Conservation (phyloP, 2,888 invertebrate species). For the Syritta pipiens region DNA sequence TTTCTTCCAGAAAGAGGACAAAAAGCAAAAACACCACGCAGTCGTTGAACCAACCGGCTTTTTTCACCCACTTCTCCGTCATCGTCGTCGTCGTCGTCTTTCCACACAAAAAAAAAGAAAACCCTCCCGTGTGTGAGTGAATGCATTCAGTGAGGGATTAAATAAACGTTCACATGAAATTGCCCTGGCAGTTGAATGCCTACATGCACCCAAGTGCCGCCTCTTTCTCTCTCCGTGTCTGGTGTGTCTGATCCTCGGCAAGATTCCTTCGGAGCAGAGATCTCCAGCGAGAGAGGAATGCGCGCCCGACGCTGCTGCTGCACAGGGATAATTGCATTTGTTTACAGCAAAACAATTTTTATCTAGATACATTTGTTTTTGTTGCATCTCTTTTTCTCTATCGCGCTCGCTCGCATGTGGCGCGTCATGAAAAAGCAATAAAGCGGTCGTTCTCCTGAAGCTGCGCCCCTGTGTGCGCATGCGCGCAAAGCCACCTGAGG, state of each 20-base stretch:
- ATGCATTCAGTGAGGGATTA: conserved; percentile 17
- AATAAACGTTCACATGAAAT: conserved; percentile 40
- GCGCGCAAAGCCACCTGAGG: conserved; percentile 42
- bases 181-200: conserved; percentile 21
- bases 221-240: too few species aligned
- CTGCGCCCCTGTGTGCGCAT: conserved; percentile 28
- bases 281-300: neutral
- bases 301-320: too few species aligned
- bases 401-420: conserved; percentile 1
- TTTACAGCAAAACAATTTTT: neutral
- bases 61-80: conserved; percentile 67
- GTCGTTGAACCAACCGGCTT: conserved; percentile 66
- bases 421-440: conserved; percentile 23
- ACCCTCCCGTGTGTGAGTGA: neutral
- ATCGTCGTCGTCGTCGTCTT: too few species aligned
- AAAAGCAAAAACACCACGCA: conserved; percentile 28
- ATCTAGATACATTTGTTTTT: conserved; percentile 30
- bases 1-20: conserved; percentile 22
- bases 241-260: conserved; percentile 5
- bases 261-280: conserved; percentile 5
- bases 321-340: too few species aligned
- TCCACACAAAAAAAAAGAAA: neutral
- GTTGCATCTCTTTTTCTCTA: conserved; percentile 5
- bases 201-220: neutral
- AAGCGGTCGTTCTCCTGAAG: conserved; percentile 53